These are phyloP conservation scores for Lagocephalus sceleratus DNA, from an alignment of 2,797 vertebrate genomes.

Conservation along the genomic window DNA sequence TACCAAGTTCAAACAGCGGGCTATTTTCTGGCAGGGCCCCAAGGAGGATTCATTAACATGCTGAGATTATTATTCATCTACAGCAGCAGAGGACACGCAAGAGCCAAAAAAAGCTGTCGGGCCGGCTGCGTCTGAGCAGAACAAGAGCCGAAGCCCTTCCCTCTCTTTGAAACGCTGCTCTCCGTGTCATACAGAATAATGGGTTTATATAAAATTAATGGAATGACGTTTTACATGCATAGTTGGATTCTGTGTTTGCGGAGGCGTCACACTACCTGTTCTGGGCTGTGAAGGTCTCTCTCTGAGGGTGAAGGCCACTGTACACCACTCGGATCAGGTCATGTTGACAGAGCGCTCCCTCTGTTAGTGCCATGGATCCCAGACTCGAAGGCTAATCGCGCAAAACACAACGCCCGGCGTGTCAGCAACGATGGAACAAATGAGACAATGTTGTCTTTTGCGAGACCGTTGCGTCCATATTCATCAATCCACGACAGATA, in stretches of 20 bases:
- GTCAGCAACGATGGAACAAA: not conserved
- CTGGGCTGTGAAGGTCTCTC: conserved; percentile 98
- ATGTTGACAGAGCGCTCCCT: conserved; percentile 94
- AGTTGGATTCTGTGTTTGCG: not conserved
- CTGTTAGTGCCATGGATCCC: conserved; percentile 96
- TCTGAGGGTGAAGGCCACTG: conserved; percentile 94
- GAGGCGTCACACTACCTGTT: conserved; percentile 81
- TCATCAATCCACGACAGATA: no score
- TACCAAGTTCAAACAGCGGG: not conserved
- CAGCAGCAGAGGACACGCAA: conserved; percentile 25
- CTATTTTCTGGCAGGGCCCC: conserved; percentile 22
- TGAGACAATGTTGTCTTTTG: no score
- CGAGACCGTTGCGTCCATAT: no score
- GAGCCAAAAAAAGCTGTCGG: conserved; percentile 67
- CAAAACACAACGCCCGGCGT: not conserved
- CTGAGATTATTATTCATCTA: conserved; percentile 46
- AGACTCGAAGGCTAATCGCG: conserved; percentile 87
- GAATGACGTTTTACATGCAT: no score
- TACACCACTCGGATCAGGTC: conserved; percentile 96
- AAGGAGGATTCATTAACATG: conserved; percentile 31
- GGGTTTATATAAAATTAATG: no score
- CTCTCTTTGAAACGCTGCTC: conserved; percentile 29
- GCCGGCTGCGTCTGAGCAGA: conserved; percentile 16
- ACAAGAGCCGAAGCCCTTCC: conserved; percentile 10
- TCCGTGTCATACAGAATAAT: conserved; percentile 8